Evolutionary conservation across 92 coral and sea anemone species (phyloP).

Genomic region (Palythoa grandis): DNA sequence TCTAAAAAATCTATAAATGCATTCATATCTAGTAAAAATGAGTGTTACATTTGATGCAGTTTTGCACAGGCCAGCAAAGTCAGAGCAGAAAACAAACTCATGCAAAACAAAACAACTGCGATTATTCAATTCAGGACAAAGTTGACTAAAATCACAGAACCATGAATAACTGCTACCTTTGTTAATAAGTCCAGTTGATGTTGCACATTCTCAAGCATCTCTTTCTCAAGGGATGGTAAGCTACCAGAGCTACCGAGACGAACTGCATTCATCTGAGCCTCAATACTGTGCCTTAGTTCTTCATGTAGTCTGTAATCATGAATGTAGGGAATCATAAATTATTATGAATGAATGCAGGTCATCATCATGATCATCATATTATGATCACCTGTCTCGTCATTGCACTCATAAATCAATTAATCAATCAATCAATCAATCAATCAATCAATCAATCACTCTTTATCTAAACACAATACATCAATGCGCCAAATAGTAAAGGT

Average conservation of each 20-base stretch:
- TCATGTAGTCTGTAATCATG: constrained; percentile 69
- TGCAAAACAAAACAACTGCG: too few species aligned
- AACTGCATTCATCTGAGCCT: constrained; percentile 83
- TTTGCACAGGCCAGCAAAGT: too few species aligned
- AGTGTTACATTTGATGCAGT: too few species aligned
- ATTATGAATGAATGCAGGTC: background rate
- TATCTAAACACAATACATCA: too few species aligned
- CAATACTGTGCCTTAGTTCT: constrained; percentile 86
- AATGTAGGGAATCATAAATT: background rate
- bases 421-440: too few species aligned
- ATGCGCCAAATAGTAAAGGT: too few species aligned
- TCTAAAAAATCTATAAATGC: too few species aligned
- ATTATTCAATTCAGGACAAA: too few species aligned
- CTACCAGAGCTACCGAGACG: constrained; percentile 66
- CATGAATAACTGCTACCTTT: constrained; percentile 61
- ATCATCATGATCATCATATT: background rate
- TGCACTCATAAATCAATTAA: background rate
- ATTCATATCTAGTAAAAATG: too few species aligned
- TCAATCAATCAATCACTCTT: too few species aligned
- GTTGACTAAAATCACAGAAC: background rate
- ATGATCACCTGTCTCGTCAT: background rate
- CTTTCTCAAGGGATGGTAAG: constrained; percentile 66
- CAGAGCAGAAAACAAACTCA: too few species aligned
- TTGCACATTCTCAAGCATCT: constrained; percentile 86
- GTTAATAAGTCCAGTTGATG: constrained; percentile 83